phyloP scores from a whole-genome alignment of 2,888 invertebrate genomes.

The Cosmopolites sordidus region DNA sequence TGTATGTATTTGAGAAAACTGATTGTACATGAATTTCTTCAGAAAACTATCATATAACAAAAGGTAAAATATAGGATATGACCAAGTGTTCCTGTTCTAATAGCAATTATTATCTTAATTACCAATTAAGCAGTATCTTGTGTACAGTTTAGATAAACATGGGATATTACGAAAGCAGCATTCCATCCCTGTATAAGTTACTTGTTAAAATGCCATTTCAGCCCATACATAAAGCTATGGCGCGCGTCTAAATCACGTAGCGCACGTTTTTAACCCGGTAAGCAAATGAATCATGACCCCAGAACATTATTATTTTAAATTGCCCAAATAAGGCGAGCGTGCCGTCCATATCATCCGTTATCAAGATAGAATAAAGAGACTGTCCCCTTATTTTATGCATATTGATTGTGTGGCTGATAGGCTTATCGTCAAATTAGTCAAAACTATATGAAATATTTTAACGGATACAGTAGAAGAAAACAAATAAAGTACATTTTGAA shows the following conservation, averaged over 20 bases:
- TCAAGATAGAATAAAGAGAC: slow-evolving; percentile 3
- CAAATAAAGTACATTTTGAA: no score
- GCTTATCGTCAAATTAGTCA: background rate
- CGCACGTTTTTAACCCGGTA: slow-evolving; percentile 38
- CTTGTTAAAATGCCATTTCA: slow-evolving; percentile 1
- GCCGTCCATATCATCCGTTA: slow-evolving; percentile 14
- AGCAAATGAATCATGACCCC: slow-evolving; percentile 32
- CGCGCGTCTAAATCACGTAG: slow-evolving; percentile 36
- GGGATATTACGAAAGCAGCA: no score
- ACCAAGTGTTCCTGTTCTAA: no score
- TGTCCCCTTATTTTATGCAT: background rate
- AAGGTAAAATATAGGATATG: no score
- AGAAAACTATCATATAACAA: no score
- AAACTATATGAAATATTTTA: background rate
- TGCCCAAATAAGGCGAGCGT: slow-evolving; percentile 16
- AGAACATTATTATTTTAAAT: slow-evolving; percentile 36
- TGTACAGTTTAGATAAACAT: no score
- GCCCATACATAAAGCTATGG: slow-evolving; percentile 1
- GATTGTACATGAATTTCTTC: no score
- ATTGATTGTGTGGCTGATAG: background rate
- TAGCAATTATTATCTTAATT: no score
- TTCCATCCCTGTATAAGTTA: background rate
- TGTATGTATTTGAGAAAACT: no score
- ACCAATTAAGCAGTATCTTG: no score
- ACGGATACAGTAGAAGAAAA: background rate